A percentile compares a stretch with the other conserved stretches of the same genome.
Conservation (phyloP, 2,113 vertebrate species). For the Pteronura brasiliensis region DNA sequence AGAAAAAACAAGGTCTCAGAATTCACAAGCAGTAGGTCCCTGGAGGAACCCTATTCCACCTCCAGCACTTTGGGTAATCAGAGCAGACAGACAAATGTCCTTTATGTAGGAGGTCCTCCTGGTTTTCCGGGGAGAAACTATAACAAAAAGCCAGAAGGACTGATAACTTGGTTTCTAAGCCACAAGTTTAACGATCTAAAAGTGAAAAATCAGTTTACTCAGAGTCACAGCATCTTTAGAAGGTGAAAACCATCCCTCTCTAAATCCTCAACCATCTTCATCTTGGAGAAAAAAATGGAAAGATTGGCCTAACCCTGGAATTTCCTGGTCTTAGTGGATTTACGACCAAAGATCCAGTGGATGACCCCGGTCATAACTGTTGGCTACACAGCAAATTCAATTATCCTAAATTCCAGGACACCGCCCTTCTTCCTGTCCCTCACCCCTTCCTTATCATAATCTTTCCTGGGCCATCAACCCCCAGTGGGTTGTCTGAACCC, state of each 20-base stretch:
- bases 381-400: constrained; percentile 68
- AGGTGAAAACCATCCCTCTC: not conserved
- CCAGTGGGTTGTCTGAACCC: constrained; percentile 2
- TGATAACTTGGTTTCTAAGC: not conserved
- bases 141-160: not conserved
- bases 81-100: not conserved
- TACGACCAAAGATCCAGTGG: constrained; percentile 9
- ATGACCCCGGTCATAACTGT: constrained; percentile 59
- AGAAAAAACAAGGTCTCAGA: not conserved
- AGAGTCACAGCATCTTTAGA: not conserved
- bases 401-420: constrained; percentile 69
- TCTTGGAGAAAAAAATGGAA: constrained; percentile 21
- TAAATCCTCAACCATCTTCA: not conserved
- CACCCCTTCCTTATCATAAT: constrained; percentile 49
- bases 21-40: not conserved
- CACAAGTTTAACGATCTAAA: not conserved
- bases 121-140: not conserved
- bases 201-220: not conserved
- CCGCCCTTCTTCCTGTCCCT: constrained; percentile 54
- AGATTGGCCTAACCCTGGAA: constrained; percentile 38
- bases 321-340: constrained; percentile 63
- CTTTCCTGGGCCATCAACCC: constrained; percentile 51
- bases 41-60: not conserved
- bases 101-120: not conserved
- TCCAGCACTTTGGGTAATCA: not conserved